Evolutionary conservation across 2,797 vertebrate genomes (phyloP), one percentile per base, ranked within the genome.

Genomic region (Sebastiscus albofasciatus): DNA sequence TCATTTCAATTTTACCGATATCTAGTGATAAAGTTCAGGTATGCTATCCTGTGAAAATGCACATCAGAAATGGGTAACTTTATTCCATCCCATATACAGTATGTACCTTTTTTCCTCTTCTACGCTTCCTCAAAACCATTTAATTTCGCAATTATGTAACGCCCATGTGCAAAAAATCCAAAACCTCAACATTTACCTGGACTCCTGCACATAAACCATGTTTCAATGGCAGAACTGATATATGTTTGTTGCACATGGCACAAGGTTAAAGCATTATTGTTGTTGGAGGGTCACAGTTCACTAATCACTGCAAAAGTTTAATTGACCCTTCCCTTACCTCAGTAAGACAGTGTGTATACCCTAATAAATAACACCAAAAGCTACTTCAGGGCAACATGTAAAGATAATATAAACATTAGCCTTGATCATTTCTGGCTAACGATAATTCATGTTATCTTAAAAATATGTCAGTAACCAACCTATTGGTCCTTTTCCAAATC

Each of bases 241-340:
- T 34, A 22, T 20, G n/a, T 31, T 34, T n/a, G 49, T 26, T 7
- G 34, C 27, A 67, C 52, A 8, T 22, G 6, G 24, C 8, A 16
- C 39, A 66, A 22, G 52, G 13, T 73, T 66, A 4, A 61, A 34
- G 1, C 24, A 4, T 14, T 20, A 24, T 24, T 24, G 14, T 14
- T 13, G 1, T 4, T 20, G 10, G 14, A 2, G 1, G 4, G 13
- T 33, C 8, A 33, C 12, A 5, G 4, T 14, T 33, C 2, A 12
- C 20, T 14, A 22, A 9, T 58, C 7, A 2, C 4, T 14, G 9
- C 3, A 55, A 22, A 59, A 20, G 8, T 34, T 29, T 29, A 29
- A 29, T 29, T 29, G 27, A 29, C 27, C 27, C 27, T 29, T 29
- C 27, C 27, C 27, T 29, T 4, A 29, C 27, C 27, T 29, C 27